A percentile compares a stretch with the other conserved stretches of the same genome.
Evolutionary conservation across 2,888 invertebrate genomes (phyloP).

Genomic region (Bellardia pandia): DNA sequence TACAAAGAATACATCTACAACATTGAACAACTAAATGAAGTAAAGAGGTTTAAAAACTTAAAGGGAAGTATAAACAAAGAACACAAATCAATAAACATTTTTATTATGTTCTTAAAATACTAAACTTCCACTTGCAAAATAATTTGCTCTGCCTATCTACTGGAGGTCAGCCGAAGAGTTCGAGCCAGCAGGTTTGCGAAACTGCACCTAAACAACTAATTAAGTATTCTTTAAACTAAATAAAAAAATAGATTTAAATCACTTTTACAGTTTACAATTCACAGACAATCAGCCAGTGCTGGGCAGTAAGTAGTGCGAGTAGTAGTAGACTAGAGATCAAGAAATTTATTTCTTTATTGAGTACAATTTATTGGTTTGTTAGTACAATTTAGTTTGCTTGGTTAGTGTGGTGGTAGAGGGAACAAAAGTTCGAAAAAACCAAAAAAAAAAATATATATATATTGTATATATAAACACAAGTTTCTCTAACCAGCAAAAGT

Average conservation of each 20-base stretch:
- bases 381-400: constrained; percentile 1
- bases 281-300: not conserved
- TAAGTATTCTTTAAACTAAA: constrained; percentile 10
- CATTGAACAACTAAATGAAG: not conserved
- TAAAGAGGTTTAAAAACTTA: not conserved
- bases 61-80: not conserved
- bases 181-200: too few relatives aligned
- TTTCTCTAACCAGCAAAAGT: not conserved
- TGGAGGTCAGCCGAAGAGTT: too few relatives aligned
- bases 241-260: constrained; percentile 59
- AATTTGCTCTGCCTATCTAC: too few relatives aligned
- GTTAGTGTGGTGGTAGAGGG: constrained; percentile 15
- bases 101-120: too few relatives aligned
- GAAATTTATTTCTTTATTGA: constrained; percentile 21
- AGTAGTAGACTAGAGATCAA: not conserved
- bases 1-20: not conserved
- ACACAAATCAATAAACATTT: not conserved
- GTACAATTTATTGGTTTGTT: constrained; percentile 42
- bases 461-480: not conserved
- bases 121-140: too few relatives aligned
- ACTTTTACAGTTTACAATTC: constrained; percentile 53
- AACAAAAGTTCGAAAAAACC: constrained; percentile 7
- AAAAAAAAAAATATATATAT: not conserved
- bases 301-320: not conserved
- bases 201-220: not conserved